Base-by-base conservation (phyloP, 1,140 invertebrate genomes). In the Drosophila busckii region DNA sequence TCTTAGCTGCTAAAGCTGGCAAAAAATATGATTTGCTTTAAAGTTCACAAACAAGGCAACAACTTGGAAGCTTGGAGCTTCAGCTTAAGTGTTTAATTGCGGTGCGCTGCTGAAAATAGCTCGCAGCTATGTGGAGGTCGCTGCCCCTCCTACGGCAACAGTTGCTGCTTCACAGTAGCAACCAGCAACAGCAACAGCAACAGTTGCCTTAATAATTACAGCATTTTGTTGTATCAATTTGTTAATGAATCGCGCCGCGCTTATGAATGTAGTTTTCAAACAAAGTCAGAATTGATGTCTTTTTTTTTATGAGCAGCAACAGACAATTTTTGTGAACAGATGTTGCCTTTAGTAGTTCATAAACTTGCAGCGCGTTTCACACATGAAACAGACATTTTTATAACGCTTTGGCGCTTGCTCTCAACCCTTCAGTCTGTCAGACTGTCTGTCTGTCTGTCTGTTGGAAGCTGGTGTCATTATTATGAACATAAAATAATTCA, bases 211-310 rank as follows among this genome's bases (percentile, higher is more conserved):
- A 63, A 82, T 82, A 80, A 80, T 80, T 80, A 80, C 75, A 80
- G 71, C 71, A 35, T 80, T 78, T 80, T 80, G 73, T 80, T 80
- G 75, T 71, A 80, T 80, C 73, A 80, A 78, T 80, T 80, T 80
- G 73, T 82, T 80, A 80, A 80, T 80, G 75, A 80, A 71, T 20
- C 32, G 37, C 42, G 31, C 19, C 31, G 31, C 48, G 42, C 35
- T 68, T 46, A 54, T 29, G 61, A 55, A 53, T 49, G 46, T 59
- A 75, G 49, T 68, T 71, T 80, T 48, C 58, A 70, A 78, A 78
- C 67, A 71, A 78, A 78, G 75, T 61, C 55, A 31, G 26, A 82
- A 80, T 82, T 80, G 64, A 80, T 80, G 73, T 80, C 73, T 80
- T 82, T 80, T 80, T 80, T 82, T 82, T 75, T 75, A 5, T 8